Evolutionary conservation across 2,888 invertebrate genomes (phyloP).

Genomic region (Cheilosia grossa): DNA sequence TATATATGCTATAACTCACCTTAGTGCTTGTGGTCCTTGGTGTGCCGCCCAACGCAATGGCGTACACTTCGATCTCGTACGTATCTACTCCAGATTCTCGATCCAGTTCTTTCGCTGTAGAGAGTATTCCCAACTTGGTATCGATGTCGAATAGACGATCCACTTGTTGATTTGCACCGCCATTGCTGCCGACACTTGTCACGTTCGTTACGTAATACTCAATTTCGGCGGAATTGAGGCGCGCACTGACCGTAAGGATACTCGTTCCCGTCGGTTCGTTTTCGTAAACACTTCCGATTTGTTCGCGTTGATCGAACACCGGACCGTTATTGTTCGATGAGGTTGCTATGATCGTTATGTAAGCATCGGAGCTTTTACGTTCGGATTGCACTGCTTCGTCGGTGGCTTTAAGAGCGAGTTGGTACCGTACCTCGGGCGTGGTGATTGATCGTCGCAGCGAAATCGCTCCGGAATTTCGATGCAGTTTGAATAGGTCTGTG

Average conservation of each 20-base stretch:
- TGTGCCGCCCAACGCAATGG: constrained; percentile 89
- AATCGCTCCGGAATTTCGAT: constrained; percentile 91
- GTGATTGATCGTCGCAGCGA: constrained; percentile 86
- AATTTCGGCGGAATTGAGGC: constrained; percentile 87
- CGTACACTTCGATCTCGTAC: constrained; percentile 94
- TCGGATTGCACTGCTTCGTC: constrained; percentile 96
- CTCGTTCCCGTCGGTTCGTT: constrained; percentile 94
- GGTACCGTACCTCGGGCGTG: constrained; percentile 89
- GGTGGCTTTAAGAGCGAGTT: constrained; percentile 93
- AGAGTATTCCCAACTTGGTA: constrained; percentile 93
- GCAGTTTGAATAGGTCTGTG: constrained; percentile 90
- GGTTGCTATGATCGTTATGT: constrained; percentile 91
- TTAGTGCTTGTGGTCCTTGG: constrained; percentile 92
- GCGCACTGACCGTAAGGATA: constrained; percentile 91
- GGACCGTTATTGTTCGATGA: constrained; percentile 84
- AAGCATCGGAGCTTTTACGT: constrained; percentile 93
- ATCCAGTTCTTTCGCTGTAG: constrained; percentile 92
- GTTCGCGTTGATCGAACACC: constrained; percentile 86
- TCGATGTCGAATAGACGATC: constrained; percentile 96
- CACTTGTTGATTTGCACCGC: constrained; percentile 85
- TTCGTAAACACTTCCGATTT: constrained; percentile 92
- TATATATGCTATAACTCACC: constrained; percentile 85
- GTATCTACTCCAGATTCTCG: constrained; percentile 92
- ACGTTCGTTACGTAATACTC: constrained; percentile 96
- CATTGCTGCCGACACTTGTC: constrained; percentile 82